Conservation (phyloP, 2,888 invertebrate genomes). For the Netelia fuscicornis region DNA sequence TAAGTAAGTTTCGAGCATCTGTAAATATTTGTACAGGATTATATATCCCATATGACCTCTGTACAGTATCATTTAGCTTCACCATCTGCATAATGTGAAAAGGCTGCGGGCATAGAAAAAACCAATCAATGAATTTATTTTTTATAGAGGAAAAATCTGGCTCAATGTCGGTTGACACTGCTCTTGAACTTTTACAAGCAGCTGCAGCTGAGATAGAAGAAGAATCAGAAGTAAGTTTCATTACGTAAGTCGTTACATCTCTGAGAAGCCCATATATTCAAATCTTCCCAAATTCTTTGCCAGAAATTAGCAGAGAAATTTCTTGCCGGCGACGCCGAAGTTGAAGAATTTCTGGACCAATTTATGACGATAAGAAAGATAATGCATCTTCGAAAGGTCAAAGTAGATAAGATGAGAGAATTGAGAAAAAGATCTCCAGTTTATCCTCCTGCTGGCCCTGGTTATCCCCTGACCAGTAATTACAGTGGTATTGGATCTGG, state of each 20-base stretch:
- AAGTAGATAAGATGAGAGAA: slow-evolving; percentile 96
- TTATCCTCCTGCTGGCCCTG: slow-evolving; percentile 77
- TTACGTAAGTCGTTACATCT: neutral
- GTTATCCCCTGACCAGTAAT: slow-evolving; percentile 82
- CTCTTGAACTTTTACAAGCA: slow-evolving; percentile 94
- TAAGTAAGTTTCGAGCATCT: slow-evolving; percentile 87
- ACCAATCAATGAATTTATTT: neutral
- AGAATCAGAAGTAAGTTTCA: slow-evolving; percentile 90
- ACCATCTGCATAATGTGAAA: neutral
- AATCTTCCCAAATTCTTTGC: slow-evolving; percentile 55
- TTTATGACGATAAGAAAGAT: slow-evolving; percentile 91
- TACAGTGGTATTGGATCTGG: slow-evolving; percentile 85
- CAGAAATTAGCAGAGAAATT: slow-evolving; percentile 92
- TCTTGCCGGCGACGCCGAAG: slow-evolving; percentile 89
- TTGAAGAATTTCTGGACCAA: slow-evolving; percentile 94
- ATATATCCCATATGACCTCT: neutral
- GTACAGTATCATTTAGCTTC: neutral
- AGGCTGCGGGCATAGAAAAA: neutral
- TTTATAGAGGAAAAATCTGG: slow-evolving; percentile 91
- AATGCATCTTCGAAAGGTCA: slow-evolving; percentile 94
- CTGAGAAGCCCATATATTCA: neutral
- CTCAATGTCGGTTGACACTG: slow-evolving; percentile 93
- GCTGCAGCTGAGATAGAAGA: slow-evolving; percentile 97
- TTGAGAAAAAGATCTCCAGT: slow-evolving; percentile 86
- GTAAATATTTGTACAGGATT: neutral